These are phyloP conservation scores for Nasonia oneida DNA, from an alignment of 2,888 invertebrate genomes.

Conservation along the genomic window DNA sequence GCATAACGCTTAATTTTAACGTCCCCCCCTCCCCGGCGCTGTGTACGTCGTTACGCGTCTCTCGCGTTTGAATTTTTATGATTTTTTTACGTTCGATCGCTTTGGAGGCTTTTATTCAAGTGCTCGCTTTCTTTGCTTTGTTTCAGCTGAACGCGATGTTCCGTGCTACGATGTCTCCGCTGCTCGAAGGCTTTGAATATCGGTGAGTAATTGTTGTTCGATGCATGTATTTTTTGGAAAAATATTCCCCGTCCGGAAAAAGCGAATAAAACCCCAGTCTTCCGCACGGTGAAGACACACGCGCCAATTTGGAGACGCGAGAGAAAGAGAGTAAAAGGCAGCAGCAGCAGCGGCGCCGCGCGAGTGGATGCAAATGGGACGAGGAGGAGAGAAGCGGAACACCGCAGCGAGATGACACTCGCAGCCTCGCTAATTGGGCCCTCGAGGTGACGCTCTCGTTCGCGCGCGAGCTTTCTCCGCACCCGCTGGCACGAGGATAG, in stretches of 20 bases:
- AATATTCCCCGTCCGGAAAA: background rate
- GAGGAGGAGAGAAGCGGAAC: background rate
- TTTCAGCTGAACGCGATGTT: conserved; percentile 2
- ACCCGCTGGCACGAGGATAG: background rate
- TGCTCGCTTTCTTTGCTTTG: conserved; percentile 1
- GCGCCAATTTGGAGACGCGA: conserved; percentile 19
- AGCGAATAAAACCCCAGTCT: background rate
- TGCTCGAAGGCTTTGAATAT: background rate
- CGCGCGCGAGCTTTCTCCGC: conserved; percentile 35
- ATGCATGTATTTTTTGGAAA: background rate
- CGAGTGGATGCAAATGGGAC: conserved; percentile 41
- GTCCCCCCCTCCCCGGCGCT: conserved; percentile 49
- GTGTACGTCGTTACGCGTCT: background rate
- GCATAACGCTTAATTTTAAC: conserved; percentile 70
- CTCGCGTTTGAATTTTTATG: conserved; percentile 2
- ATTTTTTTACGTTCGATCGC: conserved; percentile 10
- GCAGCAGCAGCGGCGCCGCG: background rate
- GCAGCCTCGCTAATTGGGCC: conserved; percentile 77
- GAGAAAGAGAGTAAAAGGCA: background rate
- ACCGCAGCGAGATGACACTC: conserved; percentile 72
- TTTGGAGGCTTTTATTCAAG: background rate
- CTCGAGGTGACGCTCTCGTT: conserved; percentile 76
- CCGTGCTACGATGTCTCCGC: too few relatives aligned
- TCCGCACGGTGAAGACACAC: background rate
- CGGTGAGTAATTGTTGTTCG: background rate